Base-by-base conservation (phyloP, 1,140 invertebrate genomes). In the Archivesica marissinica region DNA sequence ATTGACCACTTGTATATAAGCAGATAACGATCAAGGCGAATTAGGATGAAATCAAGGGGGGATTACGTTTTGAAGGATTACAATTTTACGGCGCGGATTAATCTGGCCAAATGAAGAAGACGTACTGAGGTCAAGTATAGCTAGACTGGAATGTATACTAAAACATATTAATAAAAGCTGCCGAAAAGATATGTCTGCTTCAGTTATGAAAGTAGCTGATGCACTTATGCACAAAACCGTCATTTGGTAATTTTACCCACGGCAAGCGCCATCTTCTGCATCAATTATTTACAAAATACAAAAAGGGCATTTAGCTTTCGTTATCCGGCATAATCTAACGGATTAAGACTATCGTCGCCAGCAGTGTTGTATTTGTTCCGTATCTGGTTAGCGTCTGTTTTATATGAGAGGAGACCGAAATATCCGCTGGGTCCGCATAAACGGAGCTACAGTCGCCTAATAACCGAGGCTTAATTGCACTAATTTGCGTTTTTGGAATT, bases 11-110 rank as follows among this genome's bases (percentile, higher is more conserved):
- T 52, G 44, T 59, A 56, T 77, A 61, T 77, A 59, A 59, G 75
- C 41, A 59, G 75, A 77, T 77, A 77, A 41, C 17, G 75, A 61
- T 77, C 75, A 77, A 77, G 75, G 20, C 38, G 47, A 23, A 30
- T 77, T 41, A 61, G 7, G 20, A 41, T 6, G 2, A 39, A 77
- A 78, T 78, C 59, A 64, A 78, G 59, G 66, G 76, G 76, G 59
- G 76, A 61, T 78, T 78, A 78, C 39, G 28, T 78, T 59, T 33
- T 47, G 15, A 30, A 11, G 38, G 28, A 33, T 39, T 78, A 44
- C 35, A 56, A 20, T 76, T 52, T 59, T 35, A n/a, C 52, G 0
- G 54, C 50, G 44, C 23, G 47, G 28, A 23, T 35, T 75, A 54
- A 75, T 75, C 72, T 30, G 50, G 47, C 35, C 47, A 50, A 17